Evolutionary conservation across 2,113 vertebrate genomes (phyloP).

Genomic region (Gambusia holbrooki): DNA sequence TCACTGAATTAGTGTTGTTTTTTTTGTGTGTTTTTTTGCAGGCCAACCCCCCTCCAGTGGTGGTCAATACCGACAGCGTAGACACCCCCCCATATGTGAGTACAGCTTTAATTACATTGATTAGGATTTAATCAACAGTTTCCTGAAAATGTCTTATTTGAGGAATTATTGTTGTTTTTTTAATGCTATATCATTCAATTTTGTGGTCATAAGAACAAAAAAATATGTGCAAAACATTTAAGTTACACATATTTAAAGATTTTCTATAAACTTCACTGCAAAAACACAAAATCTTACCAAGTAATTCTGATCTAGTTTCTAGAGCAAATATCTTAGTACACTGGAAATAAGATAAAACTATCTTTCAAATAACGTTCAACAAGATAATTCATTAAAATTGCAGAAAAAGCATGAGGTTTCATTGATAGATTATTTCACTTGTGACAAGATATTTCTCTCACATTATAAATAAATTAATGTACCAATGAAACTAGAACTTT

Average conservation of each 20-base stretch:
- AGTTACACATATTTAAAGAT: background rate
- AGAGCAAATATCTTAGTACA: no score
- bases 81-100: slow-evolving; percentile 93
- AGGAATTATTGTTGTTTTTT: background rate
- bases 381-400: no score
- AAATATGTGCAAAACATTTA: background rate
- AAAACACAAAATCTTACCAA: no score
- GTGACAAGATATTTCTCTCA: no score
- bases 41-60: slow-evolving; percentile 96
- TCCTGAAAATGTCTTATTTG: background rate
- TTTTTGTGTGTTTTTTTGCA: slow-evolving; percentile 67
- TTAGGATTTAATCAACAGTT: background rate
- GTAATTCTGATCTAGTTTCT: no score
- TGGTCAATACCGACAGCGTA: slow-evolving; percentile 93
- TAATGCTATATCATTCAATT: background rate
- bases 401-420: no score
- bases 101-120: slow-evolving; percentile 36
- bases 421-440: no score
- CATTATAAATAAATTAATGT: no score
- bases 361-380: no score
- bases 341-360: no score
- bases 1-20: slow-evolving; percentile 3
- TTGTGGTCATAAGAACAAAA: background rate
- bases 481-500: no score
- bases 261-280: background rate